These are phyloP conservation scores for Circaetus cinerascens DNA, from an alignment of 2,113 vertebrate genomes.

Conservation along the genomic window DNA sequence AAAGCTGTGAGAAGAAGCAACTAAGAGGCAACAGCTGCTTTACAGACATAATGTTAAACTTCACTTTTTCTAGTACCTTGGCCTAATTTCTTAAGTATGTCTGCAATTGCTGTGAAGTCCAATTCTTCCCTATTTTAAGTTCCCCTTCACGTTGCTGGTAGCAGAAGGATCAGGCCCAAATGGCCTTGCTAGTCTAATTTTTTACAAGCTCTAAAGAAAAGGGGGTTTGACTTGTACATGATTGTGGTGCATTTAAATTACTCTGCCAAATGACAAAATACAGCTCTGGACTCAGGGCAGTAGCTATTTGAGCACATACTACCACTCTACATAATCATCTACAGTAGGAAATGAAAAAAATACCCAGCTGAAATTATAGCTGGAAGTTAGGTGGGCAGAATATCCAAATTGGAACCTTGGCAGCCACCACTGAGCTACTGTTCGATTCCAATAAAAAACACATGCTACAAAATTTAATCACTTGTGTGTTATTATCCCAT, in stretches of 20 bases:
- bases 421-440: background rate
- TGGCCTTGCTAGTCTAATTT: background rate
- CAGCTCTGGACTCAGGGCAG: background rate
- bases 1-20: background rate
- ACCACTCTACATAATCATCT: background rate
- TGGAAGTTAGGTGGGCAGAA: background rate
- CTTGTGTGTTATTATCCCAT: background rate
- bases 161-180: background rate
- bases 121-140: background rate
- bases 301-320: background rate
- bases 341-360: background rate
- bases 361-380: background rate
- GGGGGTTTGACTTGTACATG: background rate
- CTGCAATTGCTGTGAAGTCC: background rate
- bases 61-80: background rate
- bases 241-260: background rate
- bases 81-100: background rate
- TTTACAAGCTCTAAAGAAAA: background rate
- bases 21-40: background rate
- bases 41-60: background rate
- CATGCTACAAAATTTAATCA: background rate
- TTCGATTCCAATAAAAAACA: background rate
- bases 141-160: background rate
- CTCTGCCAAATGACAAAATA: background rate
- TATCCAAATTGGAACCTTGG: background rate